Evolutionary conservation across 2,888 invertebrate species (phyloP).

Genomic region (Mycalesis mineus): DNA sequence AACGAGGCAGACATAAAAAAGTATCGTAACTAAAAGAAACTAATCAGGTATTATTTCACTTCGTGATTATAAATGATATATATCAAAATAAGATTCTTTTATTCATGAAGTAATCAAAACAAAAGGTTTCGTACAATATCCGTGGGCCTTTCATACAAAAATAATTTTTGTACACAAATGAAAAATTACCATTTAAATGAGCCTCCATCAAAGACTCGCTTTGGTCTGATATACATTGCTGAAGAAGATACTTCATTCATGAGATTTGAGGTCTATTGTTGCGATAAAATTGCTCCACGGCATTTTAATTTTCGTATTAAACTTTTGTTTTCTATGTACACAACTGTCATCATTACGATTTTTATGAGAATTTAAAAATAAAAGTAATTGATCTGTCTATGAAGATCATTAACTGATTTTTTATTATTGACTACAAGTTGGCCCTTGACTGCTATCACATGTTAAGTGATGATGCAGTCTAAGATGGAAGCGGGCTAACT

Average conservation of each 20-base stretch:
- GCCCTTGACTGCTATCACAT: too few relatives aligned
- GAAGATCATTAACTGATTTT: too few relatives aligned
- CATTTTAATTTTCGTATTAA: neutral
- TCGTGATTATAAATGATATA: neutral
- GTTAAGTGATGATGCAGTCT: too few relatives aligned
- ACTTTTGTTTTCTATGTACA: too few relatives aligned
- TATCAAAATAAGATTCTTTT: neutral
- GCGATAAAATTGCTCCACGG: neutral
- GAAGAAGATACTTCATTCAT: neutral
- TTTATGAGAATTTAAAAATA: too few relatives aligned
- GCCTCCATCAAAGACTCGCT: conserved; percentile 17
- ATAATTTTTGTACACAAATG: conserved; percentile 25
- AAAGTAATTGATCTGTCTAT: too few relatives aligned
- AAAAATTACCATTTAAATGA: conserved; percentile 38
- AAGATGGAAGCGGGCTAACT: too few relatives aligned
- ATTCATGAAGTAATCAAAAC: conserved; percentile 14
- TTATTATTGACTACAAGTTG: too few relatives aligned
- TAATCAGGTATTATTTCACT: neutral
- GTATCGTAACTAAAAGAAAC: neutral
- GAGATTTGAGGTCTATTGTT: neutral
- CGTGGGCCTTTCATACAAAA: conserved; percentile 4
- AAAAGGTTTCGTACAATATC: conserved; percentile 18
- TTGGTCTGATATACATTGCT: conserved; percentile 6
- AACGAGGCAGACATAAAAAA: too few relatives aligned
- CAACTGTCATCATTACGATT: too few relatives aligned